Evolutionary conservation across 2,888 invertebrate genomes (phyloP).

Genomic region (Anodontia alba): DNA sequence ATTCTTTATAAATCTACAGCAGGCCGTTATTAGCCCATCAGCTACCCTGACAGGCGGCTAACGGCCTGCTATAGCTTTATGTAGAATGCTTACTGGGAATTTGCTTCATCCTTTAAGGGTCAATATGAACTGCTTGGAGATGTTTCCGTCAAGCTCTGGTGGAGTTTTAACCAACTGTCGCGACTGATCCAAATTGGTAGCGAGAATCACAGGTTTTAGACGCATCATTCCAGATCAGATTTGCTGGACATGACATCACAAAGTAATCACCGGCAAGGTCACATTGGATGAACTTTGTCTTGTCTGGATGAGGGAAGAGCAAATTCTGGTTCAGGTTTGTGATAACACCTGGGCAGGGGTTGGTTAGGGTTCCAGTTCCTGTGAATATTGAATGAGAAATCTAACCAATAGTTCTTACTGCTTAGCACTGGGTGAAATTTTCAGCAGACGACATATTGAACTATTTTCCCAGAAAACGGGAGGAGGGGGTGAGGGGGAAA

Average conservation of each 20-base stretch:
- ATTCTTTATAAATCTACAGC: no score
- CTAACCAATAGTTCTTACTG: no score
- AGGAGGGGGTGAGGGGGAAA: not conserved
- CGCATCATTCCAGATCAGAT: slow-evolving; percentile 70
- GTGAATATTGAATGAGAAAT: not conserved
- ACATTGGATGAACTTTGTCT: slow-evolving; percentile 75
- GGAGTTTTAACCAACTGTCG: no score
- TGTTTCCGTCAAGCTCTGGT: no score
- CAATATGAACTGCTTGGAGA: no score
- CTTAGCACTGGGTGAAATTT: no score
- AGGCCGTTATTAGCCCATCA: no score
- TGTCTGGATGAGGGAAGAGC: slow-evolving; percentile 72
- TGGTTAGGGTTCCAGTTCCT: slow-evolving; percentile 18
- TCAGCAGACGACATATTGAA: not conserved
- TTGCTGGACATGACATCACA: slow-evolving; percentile 69
- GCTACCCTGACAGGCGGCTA: no score
- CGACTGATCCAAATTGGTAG: slow-evolving; percentile 8
- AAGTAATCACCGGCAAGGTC: slow-evolving; percentile 71
- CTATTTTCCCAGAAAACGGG: not conserved
- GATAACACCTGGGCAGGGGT: slow-evolving; percentile 46
- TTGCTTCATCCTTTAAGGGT: no score
- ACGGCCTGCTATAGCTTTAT: no score
- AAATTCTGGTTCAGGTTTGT: slow-evolving; percentile 23
- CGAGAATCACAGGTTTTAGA: slow-evolving; percentile 66
- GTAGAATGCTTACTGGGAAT: no score